Conservation (phyloP, 2,797 vertebrate genomes). For the Chiroxiphia lanceolata region DNA sequence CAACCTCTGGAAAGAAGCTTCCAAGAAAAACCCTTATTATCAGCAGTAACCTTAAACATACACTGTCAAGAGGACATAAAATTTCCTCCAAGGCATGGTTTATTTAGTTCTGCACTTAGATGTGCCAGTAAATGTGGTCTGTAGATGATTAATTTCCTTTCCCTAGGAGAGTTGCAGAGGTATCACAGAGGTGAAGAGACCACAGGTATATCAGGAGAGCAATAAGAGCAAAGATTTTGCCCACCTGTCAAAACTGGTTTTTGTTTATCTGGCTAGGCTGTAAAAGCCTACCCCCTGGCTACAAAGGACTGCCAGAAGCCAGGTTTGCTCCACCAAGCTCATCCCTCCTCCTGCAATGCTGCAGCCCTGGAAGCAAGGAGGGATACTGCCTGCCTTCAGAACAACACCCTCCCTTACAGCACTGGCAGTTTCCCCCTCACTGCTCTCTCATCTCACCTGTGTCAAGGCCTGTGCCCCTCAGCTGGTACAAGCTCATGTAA, state of each 20-base stretch:
- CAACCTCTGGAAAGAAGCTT: not conserved
- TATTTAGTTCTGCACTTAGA: not conserved
- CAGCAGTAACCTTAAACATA: not conserved
- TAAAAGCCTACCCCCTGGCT: not conserved
- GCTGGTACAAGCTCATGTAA: not conserved
- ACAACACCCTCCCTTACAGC: fast-evolving
- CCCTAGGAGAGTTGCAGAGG: not conserved
- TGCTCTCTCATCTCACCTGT: not conserved
- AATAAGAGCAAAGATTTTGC: not conserved
- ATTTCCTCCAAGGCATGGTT: fast-evolving
- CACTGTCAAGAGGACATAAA: not conserved
- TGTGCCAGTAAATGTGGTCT: not conserved
- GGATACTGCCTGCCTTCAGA: fast-evolving
- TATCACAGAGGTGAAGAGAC: not conserved
- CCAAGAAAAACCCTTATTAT: not conserved
- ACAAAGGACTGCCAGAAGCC: not conserved
- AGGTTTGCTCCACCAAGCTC: not conserved
- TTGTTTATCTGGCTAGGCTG: not conserved
- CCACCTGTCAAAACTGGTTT: not conserved
- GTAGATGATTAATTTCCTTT: not conserved
- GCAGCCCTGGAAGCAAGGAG: not conserved
- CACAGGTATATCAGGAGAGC: not conserved
- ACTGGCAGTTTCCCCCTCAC: fast-evolving
- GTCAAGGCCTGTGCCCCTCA: not conserved
- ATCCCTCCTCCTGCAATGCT: not conserved